These are phyloP conservation scores for Atta colombica DNA, from an alignment of 1,140 invertebrate species.

Conservation along the genomic window DNA sequence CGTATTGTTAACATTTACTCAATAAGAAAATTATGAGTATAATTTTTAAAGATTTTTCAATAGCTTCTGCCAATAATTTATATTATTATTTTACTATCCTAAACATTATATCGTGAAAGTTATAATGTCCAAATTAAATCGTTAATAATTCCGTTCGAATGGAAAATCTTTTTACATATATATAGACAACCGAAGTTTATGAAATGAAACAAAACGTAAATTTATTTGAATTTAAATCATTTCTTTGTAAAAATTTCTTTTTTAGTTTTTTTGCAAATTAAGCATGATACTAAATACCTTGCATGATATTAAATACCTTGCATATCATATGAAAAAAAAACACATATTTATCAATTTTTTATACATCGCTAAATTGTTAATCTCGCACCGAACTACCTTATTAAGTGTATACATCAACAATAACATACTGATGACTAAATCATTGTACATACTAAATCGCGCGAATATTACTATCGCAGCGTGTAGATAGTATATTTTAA, in stretches of 20 bases:
- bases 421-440: conserved; percentile 72
- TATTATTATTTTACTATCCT: neutral
- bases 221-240: neutral
- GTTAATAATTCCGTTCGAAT: neutral
- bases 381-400: conserved; percentile 38
- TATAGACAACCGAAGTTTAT: neutral
- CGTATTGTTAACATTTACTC: neutral
- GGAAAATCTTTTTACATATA: neutral
- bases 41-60: neutral
- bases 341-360: conserved; percentile 16
- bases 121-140: conserved; percentile 13
- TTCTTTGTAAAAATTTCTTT: neutral
- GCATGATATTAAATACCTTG: neutral
- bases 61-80: conserved; percentile 19
- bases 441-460: conserved; percentile 67
- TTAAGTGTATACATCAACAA: conserved; percentile 62
- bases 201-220: neutral
- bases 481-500: conserved; percentile 20
- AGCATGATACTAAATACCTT: neutral
- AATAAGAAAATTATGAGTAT: neutral
- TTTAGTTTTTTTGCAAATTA: neutral
- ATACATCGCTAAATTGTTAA: conserved; percentile 2
- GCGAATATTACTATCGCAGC: conserved; percentile 37
- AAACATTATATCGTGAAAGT: conserved; percentile 7
- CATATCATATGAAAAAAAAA: conserved; percentile 7